Base-by-base conservation (phyloP, 2,888 invertebrate species). In the Plutella xylostella region DNA sequence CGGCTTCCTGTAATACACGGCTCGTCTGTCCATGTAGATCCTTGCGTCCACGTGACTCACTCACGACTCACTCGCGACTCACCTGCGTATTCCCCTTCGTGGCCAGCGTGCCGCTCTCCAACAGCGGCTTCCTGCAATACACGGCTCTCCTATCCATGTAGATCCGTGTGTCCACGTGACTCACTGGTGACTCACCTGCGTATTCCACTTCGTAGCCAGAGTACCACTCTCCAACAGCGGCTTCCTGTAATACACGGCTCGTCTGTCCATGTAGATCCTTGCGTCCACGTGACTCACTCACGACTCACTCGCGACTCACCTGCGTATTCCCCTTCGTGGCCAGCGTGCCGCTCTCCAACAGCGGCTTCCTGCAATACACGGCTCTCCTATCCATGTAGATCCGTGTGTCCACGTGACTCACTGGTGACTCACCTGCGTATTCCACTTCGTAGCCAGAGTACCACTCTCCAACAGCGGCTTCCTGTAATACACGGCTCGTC, bases 81-180 rank as follows among this genome's bases (percentile, higher is more conserved):
- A 83, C 89, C 86, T 97, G 94, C 6, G 95, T 94, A 68, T 97
- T 98, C 22, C 97, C 97, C 83, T 99, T 97, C 17, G 98, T 97
- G n/a, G 99, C 99, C 21, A 99, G 86, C 1, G 99, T 99, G 15
- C 99, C 99, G 17, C 98, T 98, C 76, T 99, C 99, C 41, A 99
- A 83, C 48, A 99, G 83, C 0, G 98, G 97, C 73, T 97, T 96
- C 53, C 94, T 88, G 74, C 99, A 99, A 65, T 97, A 98, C 1
- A 98, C 97, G 72, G 98, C 99, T 53, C 98, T 89, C 37, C 98
- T 88, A 77, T 99, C 98, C 94, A 99, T 97, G 75, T 99, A 99
- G 65, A 96, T 95, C 52, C 98, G 89, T 1, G 98, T 98, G 72
- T 98, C 98, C 1, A 99, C 92, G 66, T 99, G n/a, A n/a, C n/a